These are phyloP conservation scores for Holothuria leucospilota DNA, from an alignment of 53 echinoderm and acorn worm species.

Conservation along the genomic window DNA sequence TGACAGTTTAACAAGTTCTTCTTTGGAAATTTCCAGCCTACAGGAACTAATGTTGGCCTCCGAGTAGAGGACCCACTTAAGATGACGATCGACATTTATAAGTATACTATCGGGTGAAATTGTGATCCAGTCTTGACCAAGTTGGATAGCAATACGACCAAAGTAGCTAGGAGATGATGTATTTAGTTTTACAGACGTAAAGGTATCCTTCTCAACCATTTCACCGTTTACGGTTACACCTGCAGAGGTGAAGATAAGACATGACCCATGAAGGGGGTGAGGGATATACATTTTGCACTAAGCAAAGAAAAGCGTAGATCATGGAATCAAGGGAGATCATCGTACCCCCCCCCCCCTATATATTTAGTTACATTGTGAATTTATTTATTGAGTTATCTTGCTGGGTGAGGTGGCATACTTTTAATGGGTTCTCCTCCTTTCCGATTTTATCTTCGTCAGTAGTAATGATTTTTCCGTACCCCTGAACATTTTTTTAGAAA, in stretches of 20 bases:
- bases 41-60: neutral
- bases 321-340: no score
- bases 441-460: no score
- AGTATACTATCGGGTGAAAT: conserved; percentile 4
- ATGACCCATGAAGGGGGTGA: no score
- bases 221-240: conserved; percentile 38
- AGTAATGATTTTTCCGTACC: no score
- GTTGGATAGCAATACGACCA: neutral
- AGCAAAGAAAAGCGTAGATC: no score
- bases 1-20: neutral
- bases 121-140: conserved; percentile 24
- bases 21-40: neutral
- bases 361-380: no score
- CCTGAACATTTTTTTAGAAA: no score
- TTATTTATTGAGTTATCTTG: no score
- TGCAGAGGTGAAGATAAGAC: neutral
- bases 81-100: neutral
- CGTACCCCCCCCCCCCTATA: no score
- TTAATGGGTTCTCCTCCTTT: no score
- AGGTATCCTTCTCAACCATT: conserved; percentile 25
- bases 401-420: no score
- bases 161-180: conserved; percentile 16
- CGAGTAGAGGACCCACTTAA: neutral
- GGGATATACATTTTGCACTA: no score
- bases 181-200: neutral